Base-by-base conservation (phyloP, 2,113 vertebrate species). In the Pterocles burchelli region DNA sequence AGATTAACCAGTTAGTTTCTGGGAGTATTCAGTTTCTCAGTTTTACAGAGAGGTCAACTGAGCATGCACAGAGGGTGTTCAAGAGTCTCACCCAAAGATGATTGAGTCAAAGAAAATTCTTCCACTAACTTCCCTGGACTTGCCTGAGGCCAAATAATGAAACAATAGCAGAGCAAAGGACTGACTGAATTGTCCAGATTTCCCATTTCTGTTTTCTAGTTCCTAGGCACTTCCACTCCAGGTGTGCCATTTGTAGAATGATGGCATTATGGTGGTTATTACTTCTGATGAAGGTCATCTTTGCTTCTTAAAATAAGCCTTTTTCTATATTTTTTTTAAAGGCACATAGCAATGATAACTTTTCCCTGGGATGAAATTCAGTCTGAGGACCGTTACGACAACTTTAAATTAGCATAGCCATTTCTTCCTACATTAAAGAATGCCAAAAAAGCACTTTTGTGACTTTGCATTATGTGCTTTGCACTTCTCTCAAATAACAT, bases 391-490 rank as follows among this genome's bases (percentile, higher is more conserved):
- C 11, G 46, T 46, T 92, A 63, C 34, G 62, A 73, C 21, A 62
- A 48, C 65, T 68, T 93, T 81, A 90, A 88, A 95, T 95, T 94
- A 95, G 72, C 48, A 73, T 65, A 68, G 6, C 3, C 41, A 17
- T 89, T 88, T 94, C 41, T 93, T 85, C 41, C 28, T 31, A 65
- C 78, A 52, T 68, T 92, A 81, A 90, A 95, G 89, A 92, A 92
- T 81, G 95, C 80, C 89, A 95, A 81, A 93, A 96, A 89, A 90
- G 68, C 93, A 89, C 94, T 96, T 95, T 28, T 82, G 79, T 89
- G 91, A 80, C 95, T 97, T 97, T 72, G n/a, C 65, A 52, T 93
- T 54, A 74, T 71, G 61, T 0, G 1, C 85, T 90, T 81, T 92
- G 83, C 33, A 25, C 61, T 84, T 92, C 86, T 92, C 86, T 96